These are phyloP conservation scores for Carapus acus DNA, from an alignment of 2,797 vertebrate genomes.

Conservation along the genomic window DNA sequence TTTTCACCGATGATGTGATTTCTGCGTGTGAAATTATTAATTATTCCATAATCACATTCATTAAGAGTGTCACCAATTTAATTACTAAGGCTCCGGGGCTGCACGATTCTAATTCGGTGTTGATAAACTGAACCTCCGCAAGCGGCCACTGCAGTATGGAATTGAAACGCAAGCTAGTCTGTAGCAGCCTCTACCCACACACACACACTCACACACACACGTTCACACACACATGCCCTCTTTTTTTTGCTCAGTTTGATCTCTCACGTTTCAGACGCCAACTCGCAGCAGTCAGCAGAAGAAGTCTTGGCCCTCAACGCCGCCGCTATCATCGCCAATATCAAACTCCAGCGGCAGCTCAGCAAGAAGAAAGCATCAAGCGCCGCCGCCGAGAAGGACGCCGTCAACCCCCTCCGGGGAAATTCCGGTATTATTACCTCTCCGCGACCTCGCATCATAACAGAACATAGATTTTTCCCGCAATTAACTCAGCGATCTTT, in stretches of 20 bases:
- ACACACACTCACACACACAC: no score
- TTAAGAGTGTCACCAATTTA: constrained; percentile 58
- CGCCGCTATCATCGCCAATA: constrained; percentile 73
- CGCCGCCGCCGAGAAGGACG: constrained; percentile 36
- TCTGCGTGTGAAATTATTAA: constrained; percentile 52
- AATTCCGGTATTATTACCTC: constrained; percentile 54
- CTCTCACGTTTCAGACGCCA: constrained; percentile 56
- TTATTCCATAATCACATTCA: constrained; percentile 63
- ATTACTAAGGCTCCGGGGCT: constrained; percentile 46
- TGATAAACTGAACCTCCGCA: constrained; percentile 35
- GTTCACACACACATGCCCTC: constrained; percentile 1
- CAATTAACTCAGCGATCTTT: no score
- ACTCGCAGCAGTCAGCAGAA: constrained; percentile 53
- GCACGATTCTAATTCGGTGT: constrained; percentile 43
- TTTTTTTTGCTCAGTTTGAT: constrained; percentile 33
- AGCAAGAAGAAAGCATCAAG: constrained; percentile 53
- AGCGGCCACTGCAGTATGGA: constrained; percentile 27
- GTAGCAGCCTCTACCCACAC: constrained; percentile 2
- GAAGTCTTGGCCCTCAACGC: constrained; percentile 71
- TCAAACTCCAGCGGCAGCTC: constrained; percentile 72
- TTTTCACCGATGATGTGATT: constrained; percentile 33
- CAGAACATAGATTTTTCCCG: constrained; percentile 35
- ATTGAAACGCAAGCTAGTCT: constrained; percentile 6
- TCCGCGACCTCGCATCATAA: constrained; percentile 5
- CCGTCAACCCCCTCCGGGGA: constrained; percentile 26